phyloP scores from a whole-genome alignment of 2,888 invertebrate genomes.

The Caenorhabditis sp. region DNA sequence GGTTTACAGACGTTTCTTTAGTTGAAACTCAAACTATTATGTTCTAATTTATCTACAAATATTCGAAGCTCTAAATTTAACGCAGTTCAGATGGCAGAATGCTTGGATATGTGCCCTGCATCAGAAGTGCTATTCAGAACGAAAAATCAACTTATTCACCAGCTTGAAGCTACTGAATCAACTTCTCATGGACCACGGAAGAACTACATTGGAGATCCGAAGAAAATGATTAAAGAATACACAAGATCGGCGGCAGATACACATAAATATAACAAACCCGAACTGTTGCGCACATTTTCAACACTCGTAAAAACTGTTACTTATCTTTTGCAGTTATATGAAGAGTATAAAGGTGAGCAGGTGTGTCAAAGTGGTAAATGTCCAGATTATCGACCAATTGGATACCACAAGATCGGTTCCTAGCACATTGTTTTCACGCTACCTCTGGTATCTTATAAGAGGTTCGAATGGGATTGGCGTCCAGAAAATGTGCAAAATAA shows the following conservation, averaged over 20 bases:
- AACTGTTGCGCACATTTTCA: slow-evolving; percentile 37
- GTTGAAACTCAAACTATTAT: background rate
- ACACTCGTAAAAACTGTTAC: slow-evolving; percentile 35
- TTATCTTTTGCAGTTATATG: slow-evolving; percentile 43
- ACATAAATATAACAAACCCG: slow-evolving; percentile 24
- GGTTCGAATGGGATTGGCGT: slow-evolving; percentile 19
- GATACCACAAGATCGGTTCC: slow-evolving; percentile 6
- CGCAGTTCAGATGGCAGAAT: slow-evolving; percentile 2
- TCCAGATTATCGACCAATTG: background rate
- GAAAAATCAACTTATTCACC: slow-evolving; percentile 40
- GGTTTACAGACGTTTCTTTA: background rate
- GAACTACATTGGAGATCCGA: slow-evolving; percentile 14
- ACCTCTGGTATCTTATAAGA: slow-evolving; percentile 29
- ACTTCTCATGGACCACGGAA: slow-evolving; percentile 8
- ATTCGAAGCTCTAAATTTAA: background rate
- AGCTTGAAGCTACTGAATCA: slow-evolving; percentile 32
- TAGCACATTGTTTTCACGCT: slow-evolving; percentile 41
- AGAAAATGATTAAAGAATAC: slow-evolving; percentile 49
- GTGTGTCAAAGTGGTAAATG: slow-evolving; percentile 4
- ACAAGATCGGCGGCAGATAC: slow-evolving; percentile 47
- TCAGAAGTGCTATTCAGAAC: slow-evolving; percentile 41
- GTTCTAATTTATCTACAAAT: background rate
- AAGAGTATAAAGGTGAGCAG: slow-evolving; percentile 8
- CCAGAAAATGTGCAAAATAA: slow-evolving; percentile 41
- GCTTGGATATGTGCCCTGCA: slow-evolving; percentile 32